Percentiles rank a stretch among this genome's conserved stretches.
Evolutionary conservation across 2,797 vertebrate species (phyloP).

Genomic region (Tenualosa thibaudeaui): DNA sequence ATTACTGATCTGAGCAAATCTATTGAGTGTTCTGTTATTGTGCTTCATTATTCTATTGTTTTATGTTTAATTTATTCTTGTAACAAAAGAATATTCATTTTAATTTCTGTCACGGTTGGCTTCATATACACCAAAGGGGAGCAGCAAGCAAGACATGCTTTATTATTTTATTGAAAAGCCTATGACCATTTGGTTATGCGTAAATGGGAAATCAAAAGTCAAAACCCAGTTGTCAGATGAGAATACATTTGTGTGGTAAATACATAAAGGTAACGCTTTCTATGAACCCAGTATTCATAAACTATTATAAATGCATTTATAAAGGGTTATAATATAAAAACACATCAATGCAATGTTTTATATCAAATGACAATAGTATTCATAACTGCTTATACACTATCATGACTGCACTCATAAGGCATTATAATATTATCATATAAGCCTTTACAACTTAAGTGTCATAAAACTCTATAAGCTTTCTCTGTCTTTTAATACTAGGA

Average conservation of each 20-base stretch:
- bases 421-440: too few relatives aligned
- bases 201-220: neutral
- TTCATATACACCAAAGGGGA: constrained; percentile 7
- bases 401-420: too few relatives aligned
- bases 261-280: neutral
- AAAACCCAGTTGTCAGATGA: neutral
- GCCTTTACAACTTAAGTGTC: too few relatives aligned
- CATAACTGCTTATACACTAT: too few relatives aligned
- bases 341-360: too few relatives aligned
- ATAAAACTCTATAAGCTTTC: too few relatives aligned
- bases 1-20: neutral
- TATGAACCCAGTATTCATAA: too few relatives aligned
- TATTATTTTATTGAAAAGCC: neutral
- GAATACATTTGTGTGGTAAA: neutral
- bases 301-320: too few relatives aligned
- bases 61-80: constrained; percentile 1
- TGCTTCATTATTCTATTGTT: neutral
- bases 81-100: neutral
- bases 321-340: too few relatives aligned
- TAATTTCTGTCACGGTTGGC: neutral
- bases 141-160: neutral
- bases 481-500: too few relatives aligned
- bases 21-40: neutral
- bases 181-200: neutral
- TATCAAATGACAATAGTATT: too few relatives aligned